Percentiles rank a stretch among this genome's conserved stretches.
phyloP scores from a whole-genome alignment of 2,797 vertebrate genomes.

The Amblyopsis hoosieri region DNA sequence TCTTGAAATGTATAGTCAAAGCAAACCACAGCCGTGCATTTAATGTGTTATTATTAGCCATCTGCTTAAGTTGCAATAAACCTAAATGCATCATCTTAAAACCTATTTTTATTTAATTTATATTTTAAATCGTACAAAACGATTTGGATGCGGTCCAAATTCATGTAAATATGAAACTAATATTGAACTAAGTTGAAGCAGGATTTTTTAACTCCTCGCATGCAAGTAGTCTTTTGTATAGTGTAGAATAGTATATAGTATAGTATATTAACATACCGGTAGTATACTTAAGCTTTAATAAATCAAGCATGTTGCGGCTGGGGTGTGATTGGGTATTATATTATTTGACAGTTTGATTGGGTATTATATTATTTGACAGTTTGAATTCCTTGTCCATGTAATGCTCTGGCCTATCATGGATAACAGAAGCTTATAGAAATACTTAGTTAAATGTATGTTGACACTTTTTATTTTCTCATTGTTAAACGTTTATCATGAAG shows the following conservation, averaged over 20 bases:
- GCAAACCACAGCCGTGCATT: constrained; percentile 30
- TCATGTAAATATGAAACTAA: too few relatives aligned
- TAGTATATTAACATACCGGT: too few relatives aligned
- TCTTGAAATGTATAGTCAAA: constrained; percentile 44
- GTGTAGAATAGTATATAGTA: too few relatives aligned
- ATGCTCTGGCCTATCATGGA: constrained; percentile 1
- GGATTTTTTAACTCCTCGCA: too few relatives aligned
- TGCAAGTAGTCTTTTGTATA: too few relatives aligned
- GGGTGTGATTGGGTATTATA: neutral
- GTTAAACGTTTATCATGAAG: too few relatives aligned
- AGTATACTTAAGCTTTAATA: neutral
- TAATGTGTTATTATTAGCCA: constrained; percentile 56
- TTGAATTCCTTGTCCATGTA: neutral
- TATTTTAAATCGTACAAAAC: constrained; percentile 23
- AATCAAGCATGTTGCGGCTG: neutral
- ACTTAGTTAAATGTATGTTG: accelerated
- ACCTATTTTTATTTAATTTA: constrained; percentile 25
- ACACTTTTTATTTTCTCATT: neutral
- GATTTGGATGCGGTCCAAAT: neutral
- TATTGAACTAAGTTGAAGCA: too few relatives aligned
- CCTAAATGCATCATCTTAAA: constrained; percentile 28
- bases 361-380: neutral
- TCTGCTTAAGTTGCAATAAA: constrained; percentile 41
- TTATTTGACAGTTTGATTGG: neutral
- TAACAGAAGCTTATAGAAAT: neutral